A percentile compares a stretch with the other conserved stretches of the same genome.
phyloP scores from a whole-genome alignment of 37 sponge, comb jelly and placozoan genomes.

The Petrosia ficiformis region DNA sequence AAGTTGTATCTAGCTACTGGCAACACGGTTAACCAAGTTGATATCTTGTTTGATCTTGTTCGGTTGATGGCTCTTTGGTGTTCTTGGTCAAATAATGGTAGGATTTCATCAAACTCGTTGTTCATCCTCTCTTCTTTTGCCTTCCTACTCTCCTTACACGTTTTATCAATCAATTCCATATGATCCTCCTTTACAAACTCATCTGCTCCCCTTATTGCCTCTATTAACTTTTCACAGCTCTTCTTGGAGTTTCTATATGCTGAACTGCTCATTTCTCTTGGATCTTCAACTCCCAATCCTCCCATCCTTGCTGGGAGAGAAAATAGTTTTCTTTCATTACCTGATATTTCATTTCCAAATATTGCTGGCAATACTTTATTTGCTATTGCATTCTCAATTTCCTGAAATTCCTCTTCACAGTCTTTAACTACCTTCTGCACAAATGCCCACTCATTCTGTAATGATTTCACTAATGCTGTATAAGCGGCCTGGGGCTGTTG shows the following conservation, averaged over 20 bases:
- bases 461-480: too few species aligned
- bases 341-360: slow-evolving; percentile 3
- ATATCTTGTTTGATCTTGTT: background rate
- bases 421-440: slow-evolving; percentile 11
- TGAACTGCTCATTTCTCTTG: too few species aligned
- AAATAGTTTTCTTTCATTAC: slow-evolving; percentile 4
- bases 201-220: too few species aligned
- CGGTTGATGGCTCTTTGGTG: background rate
- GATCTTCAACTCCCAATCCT: too few species aligned
- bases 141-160: too few species aligned
- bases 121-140: too few species aligned
- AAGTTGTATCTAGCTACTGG: too few species aligned
- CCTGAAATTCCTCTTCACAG: slow-evolving; percentile 20
- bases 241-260: too few species aligned
- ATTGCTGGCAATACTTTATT: slow-evolving; percentile 3
- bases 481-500: too few species aligned
- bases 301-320: slow-evolving; percentile 3
- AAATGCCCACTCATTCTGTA: slow-evolving; percentile 24
- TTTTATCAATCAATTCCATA: background rate
- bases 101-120: background rate
- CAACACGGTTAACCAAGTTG: slow-evolving; percentile 24
- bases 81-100: background rate
- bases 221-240: too few species aligned
- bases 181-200: too few species aligned
- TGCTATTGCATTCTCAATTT: background rate